Evolutionary conservation across 1,140 invertebrate species (phyloP), one percentile per base, ranked within the genome.

Genomic region (Drosophila busckii): DNA sequence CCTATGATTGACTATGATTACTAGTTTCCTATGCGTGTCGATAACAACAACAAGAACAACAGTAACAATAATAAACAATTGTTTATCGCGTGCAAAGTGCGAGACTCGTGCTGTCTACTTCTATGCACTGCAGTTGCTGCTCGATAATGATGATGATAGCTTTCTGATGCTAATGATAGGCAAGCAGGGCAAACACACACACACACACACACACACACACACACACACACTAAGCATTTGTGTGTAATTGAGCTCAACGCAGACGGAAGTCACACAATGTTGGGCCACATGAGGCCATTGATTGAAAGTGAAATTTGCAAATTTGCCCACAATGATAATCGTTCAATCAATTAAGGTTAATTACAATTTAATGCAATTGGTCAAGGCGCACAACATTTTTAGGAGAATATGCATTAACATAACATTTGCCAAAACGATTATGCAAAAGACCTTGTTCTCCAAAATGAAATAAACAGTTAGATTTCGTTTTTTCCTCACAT

Each of bases 101-200:
- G 49, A 61, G 59, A 78, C 73, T 69, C 69, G 73, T 80, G 73
- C 75, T 65, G 58, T 46, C 53, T 34, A 34, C 28, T 40, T 34
- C 19, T 3, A 19, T 34, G 40, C 20, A n/a, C 35, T 40, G 34
- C 49, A 35, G 38, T 68, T 52, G 41, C 42, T 37, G 38, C 38
- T 46, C 34, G 61, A 45, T 80, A 80, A 82, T 80, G 73, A 80
- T 80, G 73, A 80, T 80, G 73, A 80, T 80, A 69, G 73, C 76
- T 75, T 80, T 80, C 65, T 75, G 75, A 80, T 80, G 75, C 54
- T 80, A 82, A 80, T 82, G 73, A 70, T 82, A 82, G 75, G 62
- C 49, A 31, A 52, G n/a, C n/a, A n/a, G 26, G 28, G 22, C 46
- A 26, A 23, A 12, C 5, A 19, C 42, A 45, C 26, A 34, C 22